A percentile compares a stretch with the other conserved stretches of the same genome.
Conservation (phyloP, 2,113 vertebrate species). For the Salvelinus namaycush region DNA sequence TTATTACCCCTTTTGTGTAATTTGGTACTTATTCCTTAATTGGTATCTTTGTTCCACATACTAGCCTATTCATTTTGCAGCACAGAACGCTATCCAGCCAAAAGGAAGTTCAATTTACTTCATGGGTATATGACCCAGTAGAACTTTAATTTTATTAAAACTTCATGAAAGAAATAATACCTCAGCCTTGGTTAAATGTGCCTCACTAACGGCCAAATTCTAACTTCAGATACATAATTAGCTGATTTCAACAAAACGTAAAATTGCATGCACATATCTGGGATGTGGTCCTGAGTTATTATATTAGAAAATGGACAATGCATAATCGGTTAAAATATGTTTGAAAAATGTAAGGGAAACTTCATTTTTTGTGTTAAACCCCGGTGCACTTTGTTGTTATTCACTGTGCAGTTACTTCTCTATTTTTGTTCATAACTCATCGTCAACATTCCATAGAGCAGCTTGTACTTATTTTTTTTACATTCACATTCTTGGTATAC, state of each 20-base stretch:
- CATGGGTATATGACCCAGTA: neutral
- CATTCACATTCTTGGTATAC: neutral
- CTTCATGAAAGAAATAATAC: neutral
- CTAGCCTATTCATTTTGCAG: neutral
- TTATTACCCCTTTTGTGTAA: neutral
- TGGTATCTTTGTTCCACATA: neutral
- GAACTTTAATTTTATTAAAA: neutral
- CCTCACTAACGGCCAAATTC: neutral
- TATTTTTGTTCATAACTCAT: neutral
- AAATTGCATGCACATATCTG: neutral
- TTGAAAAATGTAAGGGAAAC: neutral
- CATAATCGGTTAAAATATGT: neutral
- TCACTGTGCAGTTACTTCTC: neutral
- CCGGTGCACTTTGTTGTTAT: neutral
- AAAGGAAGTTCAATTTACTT: neutral
- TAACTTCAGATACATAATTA: neutral
- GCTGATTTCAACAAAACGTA: neutral
- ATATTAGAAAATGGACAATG: neutral
- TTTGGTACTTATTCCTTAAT: neutral
- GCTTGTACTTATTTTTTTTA: neutral
- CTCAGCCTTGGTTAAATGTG: neutral
- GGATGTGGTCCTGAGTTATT: neutral
- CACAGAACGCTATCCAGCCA: neutral
- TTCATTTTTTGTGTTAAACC: neutral
- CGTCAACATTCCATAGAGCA: conserved; percentile 33